Conservation (phyloP, 2,797 vertebrate genomes). For the Prionace glauca region DNA sequence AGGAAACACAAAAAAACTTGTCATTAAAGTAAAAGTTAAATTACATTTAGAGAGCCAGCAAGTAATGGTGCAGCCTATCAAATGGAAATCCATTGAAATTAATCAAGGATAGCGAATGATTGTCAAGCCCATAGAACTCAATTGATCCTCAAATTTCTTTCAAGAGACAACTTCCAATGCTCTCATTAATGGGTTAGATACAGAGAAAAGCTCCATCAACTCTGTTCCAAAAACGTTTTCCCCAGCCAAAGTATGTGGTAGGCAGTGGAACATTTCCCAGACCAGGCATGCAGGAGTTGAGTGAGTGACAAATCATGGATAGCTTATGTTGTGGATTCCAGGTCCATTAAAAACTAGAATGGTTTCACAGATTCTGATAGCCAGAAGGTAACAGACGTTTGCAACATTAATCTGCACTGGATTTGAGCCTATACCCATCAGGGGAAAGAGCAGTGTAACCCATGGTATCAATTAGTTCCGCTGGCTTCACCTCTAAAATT, state of each 20-base stretch:
- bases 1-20: slow-evolving; percentile 46
- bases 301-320: background rate
- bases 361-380: background rate
- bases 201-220: background rate
- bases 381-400: background rate
- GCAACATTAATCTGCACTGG: background rate
- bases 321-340: background rate
- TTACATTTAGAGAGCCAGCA: background rate
- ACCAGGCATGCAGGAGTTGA: background rate
- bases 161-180: background rate
- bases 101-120: background rate
- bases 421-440: background rate
- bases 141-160: background rate
- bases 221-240: background rate
- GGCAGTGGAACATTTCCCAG: background rate
- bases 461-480: background rate
- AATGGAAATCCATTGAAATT: background rate
- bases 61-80: background rate
- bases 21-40: background rate
- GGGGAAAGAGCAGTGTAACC: background rate
- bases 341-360: background rate
- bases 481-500: background rate
- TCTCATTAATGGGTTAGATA: background rate
- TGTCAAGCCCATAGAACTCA: background rate
- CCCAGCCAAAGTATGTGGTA: background rate